These are phyloP conservation scores for Drosophila lacertosa DNA, from an alignment of 1,140 invertebrate species.

Conservation along the genomic window DNA sequence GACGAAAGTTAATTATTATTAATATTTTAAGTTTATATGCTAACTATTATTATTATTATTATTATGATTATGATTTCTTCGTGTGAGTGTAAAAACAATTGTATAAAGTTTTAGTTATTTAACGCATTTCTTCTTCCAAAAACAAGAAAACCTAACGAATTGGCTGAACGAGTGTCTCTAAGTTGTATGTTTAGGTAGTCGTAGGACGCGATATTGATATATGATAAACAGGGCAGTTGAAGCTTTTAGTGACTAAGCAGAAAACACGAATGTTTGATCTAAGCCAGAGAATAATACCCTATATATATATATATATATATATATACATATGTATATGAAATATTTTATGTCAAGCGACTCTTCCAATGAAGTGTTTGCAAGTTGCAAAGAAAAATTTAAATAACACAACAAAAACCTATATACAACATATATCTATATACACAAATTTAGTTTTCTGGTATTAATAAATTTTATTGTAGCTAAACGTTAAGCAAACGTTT, in stretches of 20 bases:
- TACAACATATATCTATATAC: constrained; percentile 80
- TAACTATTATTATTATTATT: constrained; percentile 44
- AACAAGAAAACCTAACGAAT: constrained; percentile 48
- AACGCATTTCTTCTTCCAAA: constrained; percentile 54
- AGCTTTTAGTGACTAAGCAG: constrained; percentile 28
- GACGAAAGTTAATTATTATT: constrained; percentile 8
- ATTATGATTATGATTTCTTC: constrained; percentile 36
- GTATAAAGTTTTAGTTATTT: constrained; percentile 73
- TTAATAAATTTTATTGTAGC: constrained; percentile 81
- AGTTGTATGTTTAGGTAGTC: constrained; percentile 46
- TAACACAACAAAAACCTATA: constrained; percentile 35
- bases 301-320: constrained; percentile 44
- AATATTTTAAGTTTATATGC: constrained; percentile 10
- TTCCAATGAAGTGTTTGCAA: constrained; percentile 16
- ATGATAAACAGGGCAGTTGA: constrained; percentile 55
- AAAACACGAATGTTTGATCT: constrained; percentile 45
- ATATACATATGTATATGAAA: constrained; percentile 36
- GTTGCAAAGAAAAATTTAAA: background rate
- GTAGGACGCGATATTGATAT: constrained; percentile 57
- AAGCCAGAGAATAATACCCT: constrained; percentile 49
- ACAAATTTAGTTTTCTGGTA: constrained; percentile 78
- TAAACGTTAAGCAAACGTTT: constrained; percentile 43
- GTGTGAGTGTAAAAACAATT: constrained; percentile 59
- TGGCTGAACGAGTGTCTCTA: constrained; percentile 57
- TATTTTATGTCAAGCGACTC: constrained; percentile 63